Base-by-base conservation (phyloP, 2,888 invertebrate genomes). In the Crocallis elinguaria region DNA sequence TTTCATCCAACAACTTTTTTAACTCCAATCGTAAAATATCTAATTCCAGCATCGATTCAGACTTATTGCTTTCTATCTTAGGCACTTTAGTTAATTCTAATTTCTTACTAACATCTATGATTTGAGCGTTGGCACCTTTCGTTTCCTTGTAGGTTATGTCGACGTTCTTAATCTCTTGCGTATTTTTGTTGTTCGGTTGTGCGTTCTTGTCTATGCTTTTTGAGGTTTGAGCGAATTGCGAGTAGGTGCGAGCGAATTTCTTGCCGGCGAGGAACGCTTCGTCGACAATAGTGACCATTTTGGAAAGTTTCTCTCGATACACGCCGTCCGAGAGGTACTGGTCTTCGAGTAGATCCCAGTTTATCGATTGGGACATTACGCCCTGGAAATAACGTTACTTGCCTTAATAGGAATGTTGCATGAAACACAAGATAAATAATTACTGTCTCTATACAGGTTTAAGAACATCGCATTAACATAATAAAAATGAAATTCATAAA, bases 301-400 rank as follows among this genome's bases (percentile, higher is more conserved):
- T 96, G n/a, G 95, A 94, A 1, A 98, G 92, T 71, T 96, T 96
- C 68, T 97, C 95, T 69, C 95, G 93, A 82, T 96, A 98, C 23
- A 93, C 92, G 54, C 95, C 94, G 82, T 98, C 95, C 5, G 95
- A 94, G 66, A 95, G 93, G 85, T 96, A 98, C 80, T 99, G 98
- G 37, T 95, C 93, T 86, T 98, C 96, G 46, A 99, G 89, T 64
- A 97, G 92, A 67, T 96, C 95, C 99, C 99, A 99, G 79, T 98
- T 96, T 72, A 99, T 98, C 0, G 98, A 97, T 65, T 96, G 95
- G 67, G 98, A 97, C 96, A 99, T 96, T 3, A 98, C 98, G 37
- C 98, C 98, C 96, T 98, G 86, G 30, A 37, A 44, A 25, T 25
- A n/a, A n/a, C n/a, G n/a, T n/a, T n/a, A n/a, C n/a, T n/a, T n/a